phyloP scores from a whole-genome alignment of 1,140 invertebrate genomes.

The Drosophila burlai region DNA sequence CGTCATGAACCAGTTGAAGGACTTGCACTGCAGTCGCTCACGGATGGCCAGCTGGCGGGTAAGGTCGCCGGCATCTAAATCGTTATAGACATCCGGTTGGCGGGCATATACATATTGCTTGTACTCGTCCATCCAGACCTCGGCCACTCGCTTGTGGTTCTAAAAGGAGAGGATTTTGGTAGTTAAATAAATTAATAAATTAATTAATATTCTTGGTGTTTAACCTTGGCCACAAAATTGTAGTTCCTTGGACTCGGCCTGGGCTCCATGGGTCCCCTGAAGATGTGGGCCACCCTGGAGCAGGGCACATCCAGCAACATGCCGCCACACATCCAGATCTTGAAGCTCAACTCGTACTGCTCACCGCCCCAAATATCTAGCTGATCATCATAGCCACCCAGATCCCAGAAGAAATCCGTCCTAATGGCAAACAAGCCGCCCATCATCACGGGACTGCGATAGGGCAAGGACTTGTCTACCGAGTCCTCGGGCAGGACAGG shows the following conservation, averaged over 20 bases:
- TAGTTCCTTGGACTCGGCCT: conserved; percentile 92
- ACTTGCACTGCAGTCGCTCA: conserved; percentile 90
- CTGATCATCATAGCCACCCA: conserved; percentile 96
- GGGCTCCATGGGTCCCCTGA: conserved; percentile 89
- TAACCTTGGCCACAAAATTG: conserved; percentile 70
- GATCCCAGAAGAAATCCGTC: conserved; percentile 96
- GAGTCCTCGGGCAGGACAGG: conserved; percentile 90
- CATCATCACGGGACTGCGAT: conserved; percentile 96
- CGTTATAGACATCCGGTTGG: conserved; percentile 87
- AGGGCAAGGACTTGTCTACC: conserved; percentile 90
- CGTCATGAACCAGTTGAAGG: conserved; percentile 95
- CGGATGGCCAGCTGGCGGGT: conserved; percentile 89
- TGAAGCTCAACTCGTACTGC: conserved; percentile 98
- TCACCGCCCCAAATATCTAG: conserved; percentile 99
- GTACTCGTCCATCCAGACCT: conserved; percentile 97
- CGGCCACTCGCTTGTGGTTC: conserved; percentile 92
- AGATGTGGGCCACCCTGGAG: conserved; percentile 97
- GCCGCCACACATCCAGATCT: conserved; percentile 96
- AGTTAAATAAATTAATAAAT: neutral
- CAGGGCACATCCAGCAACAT: conserved; percentile 96
- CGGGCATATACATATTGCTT: conserved; percentile 90
- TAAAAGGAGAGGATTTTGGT: conserved; percentile 7
- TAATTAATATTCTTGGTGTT: neutral
- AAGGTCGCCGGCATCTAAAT: conserved; percentile 90
- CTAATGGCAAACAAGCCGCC: conserved; percentile 97